phyloP scores from a whole-genome alignment of 2,113 vertebrate genomes.

The Brachirus orientalis region DNA sequence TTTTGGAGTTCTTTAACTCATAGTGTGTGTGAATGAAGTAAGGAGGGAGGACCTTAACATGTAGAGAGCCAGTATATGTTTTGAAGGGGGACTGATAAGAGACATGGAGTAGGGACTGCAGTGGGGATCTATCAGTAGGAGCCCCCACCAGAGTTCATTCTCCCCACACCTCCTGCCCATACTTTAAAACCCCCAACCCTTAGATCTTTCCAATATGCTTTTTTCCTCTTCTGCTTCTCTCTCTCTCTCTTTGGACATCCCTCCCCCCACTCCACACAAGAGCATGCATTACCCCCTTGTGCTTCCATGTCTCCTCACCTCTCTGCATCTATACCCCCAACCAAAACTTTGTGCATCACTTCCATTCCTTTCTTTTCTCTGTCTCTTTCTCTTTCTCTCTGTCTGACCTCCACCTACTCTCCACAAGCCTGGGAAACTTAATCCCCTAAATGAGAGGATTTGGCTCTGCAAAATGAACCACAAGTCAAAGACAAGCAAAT shows the following conservation, averaged over 20 bases:
- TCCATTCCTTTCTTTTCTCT: slow-evolving; percentile 27
- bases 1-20: slow-evolving; percentile 54
- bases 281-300: slow-evolving; percentile 49
- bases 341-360: slow-evolving; percentile 47
- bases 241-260: slow-evolving; percentile 14
- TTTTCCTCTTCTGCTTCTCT: slow-evolving; percentile 37
- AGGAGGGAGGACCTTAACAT: slow-evolving; percentile 27
- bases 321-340: slow-evolving; percentile 20
- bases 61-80: slow-evolving; percentile 55
- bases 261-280: slow-evolving; percentile 29
- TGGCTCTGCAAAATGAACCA: slow-evolving; percentile 67
- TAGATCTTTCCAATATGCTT: slow-evolving; percentile 59
- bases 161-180: slow-evolving; percentile 40
- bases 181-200: slow-evolving; percentile 43
- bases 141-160: slow-evolving; percentile 48
- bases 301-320: slow-evolving; percentile 21
- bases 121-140: slow-evolving; percentile 44
- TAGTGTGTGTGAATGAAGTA: slow-evolving; percentile 37
- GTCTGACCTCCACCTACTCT: slow-evolving; percentile 69
- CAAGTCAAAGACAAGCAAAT: slow-evolving; percentile 58
- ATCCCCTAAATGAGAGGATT: slow-evolving; percentile 70
- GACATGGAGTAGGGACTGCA: slow-evolving; percentile 36
- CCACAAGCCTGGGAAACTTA: slow-evolving; percentile 51
- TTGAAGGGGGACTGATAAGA: slow-evolving; percentile 53
- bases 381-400: slow-evolving; percentile 10